Base-by-base conservation (phyloP, 2,113 vertebrate species). In the Notechis scutatus region DNA sequence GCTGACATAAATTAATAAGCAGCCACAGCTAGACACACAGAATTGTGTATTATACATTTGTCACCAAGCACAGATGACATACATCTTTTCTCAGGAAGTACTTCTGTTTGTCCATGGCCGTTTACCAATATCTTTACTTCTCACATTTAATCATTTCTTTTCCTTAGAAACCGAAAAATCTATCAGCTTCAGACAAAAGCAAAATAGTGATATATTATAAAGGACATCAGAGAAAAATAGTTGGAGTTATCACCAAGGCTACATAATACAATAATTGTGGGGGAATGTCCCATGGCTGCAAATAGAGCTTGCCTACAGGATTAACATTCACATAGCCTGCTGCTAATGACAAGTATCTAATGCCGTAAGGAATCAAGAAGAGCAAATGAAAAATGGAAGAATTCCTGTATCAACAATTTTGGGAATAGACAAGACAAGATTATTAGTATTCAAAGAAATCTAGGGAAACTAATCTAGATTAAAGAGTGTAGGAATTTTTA, bases 1-100 rank as follows among this genome's bases (percentile, higher is more conserved):
- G 86, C 88, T 92, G 45, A 92, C 56, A 87, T 54, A 92, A 88
- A 92, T 88, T 21, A 54, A 24, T 88, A 88, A 39, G 55, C 29
- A 54, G 45, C n/a, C 57, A 88, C 86, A 61, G 74, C n/a, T 91
- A 57, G 21, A 85, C 24, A 86, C 55, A 88, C 39, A 57, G 34
- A 59, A 91, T 14, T 91, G 26, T 20, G 42, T 59, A 91, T 45
- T 57, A 56, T 15, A n/a, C 81, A 91, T 29, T 47, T 29, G 55
- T 42, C 55, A 86, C 91, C 50, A 88, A 74, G 5, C 15, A 89
- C 21, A 87, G 55, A 85, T 85, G n/a, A 34, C 3, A 59, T 23
- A 34, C 18, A 89, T 18, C 14, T 89, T 89, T 89, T 34, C 15
- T 69, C 88, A 85, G 34, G 52, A 89, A 59, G 56, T 59, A 57